Evolutionary conservation across 2,888 invertebrate species (phyloP), one percentile per base, ranked within the genome.

Genomic region (Alviniconcha strummeri): DNA sequence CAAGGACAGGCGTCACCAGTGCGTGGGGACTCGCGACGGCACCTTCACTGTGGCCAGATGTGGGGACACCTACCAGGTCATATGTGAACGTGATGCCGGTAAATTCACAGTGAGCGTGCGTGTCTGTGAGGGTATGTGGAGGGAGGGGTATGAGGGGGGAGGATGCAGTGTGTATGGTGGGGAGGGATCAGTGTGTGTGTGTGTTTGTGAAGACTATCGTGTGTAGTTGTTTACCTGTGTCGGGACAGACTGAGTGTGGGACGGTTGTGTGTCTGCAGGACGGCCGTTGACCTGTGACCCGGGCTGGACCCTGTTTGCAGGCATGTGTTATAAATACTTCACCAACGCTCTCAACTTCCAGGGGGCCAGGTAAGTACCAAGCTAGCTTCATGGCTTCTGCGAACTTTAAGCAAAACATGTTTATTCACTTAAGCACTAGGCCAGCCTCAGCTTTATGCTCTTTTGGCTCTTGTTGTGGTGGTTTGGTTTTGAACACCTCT

Each of bases 231-330:
- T 17, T 69, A 1, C 17, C 69, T 69, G 17, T 17, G 69, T 69
- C 69, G 9, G 4, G 13, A 60, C 13, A 60, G 9, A 60, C 13
- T 13, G 13, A 60, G 60, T 60, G 60, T 60, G 36, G 36, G 60
- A 60, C 60, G 60, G 60, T 8, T 11, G 60, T 13, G 60, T 60
- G 13, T 76, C 57, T 52, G 78, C 78, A 78, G 78, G 78, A 6
- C 78, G 78, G 52, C 64, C 78, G 36, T 36, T 78, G 64, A 78
- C 78, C 78, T 78, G 78, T 78, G 78, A 78, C 78, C 78, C 78
- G 36, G 78, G 78, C 13, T 78, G 78, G 78, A 78, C 78, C 5
- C 64, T 78, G 11, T 78, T 78, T 52, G 36, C 36, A 5, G 64
- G 78, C 6, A 56, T 57, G 64, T 78, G 78, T 8, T 78, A 78